Conservation (phyloP, 2,888 invertebrate species). For the Pasiphila rectangulata region DNA sequence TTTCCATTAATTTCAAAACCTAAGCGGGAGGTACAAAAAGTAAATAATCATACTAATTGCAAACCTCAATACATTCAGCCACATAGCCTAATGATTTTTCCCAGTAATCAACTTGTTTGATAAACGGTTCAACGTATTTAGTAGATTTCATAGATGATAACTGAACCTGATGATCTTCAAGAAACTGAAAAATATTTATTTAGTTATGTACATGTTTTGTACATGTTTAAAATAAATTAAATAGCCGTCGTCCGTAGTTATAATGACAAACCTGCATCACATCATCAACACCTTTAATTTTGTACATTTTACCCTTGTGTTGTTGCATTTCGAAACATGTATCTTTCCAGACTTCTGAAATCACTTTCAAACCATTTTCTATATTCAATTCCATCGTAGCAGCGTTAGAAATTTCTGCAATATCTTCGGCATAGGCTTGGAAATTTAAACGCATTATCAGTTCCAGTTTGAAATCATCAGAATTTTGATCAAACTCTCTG, state of each 20-base stretch:
- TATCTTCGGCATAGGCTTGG: slow-evolving; percentile 90
- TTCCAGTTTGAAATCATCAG: slow-evolving; percentile 89
- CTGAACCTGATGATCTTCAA: slow-evolving; percentile 93
- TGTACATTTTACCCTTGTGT: slow-evolving; percentile 85
- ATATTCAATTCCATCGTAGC: slow-evolving; percentile 94
- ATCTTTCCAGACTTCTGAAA: slow-evolving; percentile 85
- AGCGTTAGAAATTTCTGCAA: slow-evolving; percentile 91
- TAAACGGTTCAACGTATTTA: slow-evolving; percentile 92
- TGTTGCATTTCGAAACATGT: slow-evolving; percentile 87
- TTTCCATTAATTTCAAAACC: too few species aligned
- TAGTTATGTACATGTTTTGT: too few species aligned
- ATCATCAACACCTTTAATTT: slow-evolving; percentile 88
- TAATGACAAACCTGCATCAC: slow-evolving; percentile 80
- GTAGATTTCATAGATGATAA: slow-evolving; percentile 94
- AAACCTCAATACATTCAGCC: slow-evolving; percentile 89
- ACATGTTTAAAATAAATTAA: neutral
- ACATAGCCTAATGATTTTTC: slow-evolving; percentile 91
- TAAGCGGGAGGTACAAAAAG: too few species aligned
- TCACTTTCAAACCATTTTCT: slow-evolving; percentile 88
- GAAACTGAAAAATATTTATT: slow-evolving; percentile 51
- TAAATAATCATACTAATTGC: neutral
- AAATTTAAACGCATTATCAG: slow-evolving; percentile 89
- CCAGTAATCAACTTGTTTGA: slow-evolving; percentile 91
- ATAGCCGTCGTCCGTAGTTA: neutral
- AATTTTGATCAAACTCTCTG: slow-evolving; percentile 89